Base-by-base conservation (phyloP, 2,888 invertebrate genomes). In the Cloeon dipterum region DNA sequence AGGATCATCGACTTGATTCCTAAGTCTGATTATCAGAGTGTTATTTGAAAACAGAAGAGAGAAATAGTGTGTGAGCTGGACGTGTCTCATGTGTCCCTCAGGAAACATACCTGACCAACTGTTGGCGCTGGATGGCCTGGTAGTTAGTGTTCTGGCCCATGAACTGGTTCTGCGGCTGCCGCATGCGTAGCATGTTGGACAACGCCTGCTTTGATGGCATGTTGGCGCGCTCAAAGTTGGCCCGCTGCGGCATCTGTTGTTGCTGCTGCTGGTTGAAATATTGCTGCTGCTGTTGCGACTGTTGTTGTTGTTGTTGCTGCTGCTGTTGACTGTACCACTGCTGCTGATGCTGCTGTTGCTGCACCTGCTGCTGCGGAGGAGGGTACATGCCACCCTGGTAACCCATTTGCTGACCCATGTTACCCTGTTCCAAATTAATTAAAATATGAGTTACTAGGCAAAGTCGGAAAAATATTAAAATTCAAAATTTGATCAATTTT, bases 131-230 rank as follows among this genome's bases (percentile, higher is more conserved):
- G 26, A 59, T 57, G 13, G 52, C 57, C 5, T 52, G 53, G 3
- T 45, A 51, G 3, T 52, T 53, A 2, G 52, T 46, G 2, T 55
- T 57, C 26, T 54, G 47, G 1, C 52, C 52, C 47, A 60, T 55
- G 36, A 59, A 58, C 42, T 60, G 62, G 33, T 40, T 41, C 43
- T 58, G 63, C 1, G 82, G 81, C 44, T 77, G 65, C 4, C 86
- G 65, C 47, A 75, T 70, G 1, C 82, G 66, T 37, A 88, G 58
- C 82, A 88, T 81, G 49, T 82, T 74, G 36, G 79, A 78, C 26
- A 88, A 59, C 0, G 86, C 86, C 52, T 81, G 82, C 50, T 88
- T 86, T 4, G 78, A 76, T 45, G 75, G 76, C 14, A 29, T n/a
- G 42, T 54, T 55, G 1, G 60, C 59, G 4, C 68, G 47, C 43